Evolutionary conservation across 2,888 invertebrate species (phyloP).

Genomic region (Philereme vetulata): DNA sequence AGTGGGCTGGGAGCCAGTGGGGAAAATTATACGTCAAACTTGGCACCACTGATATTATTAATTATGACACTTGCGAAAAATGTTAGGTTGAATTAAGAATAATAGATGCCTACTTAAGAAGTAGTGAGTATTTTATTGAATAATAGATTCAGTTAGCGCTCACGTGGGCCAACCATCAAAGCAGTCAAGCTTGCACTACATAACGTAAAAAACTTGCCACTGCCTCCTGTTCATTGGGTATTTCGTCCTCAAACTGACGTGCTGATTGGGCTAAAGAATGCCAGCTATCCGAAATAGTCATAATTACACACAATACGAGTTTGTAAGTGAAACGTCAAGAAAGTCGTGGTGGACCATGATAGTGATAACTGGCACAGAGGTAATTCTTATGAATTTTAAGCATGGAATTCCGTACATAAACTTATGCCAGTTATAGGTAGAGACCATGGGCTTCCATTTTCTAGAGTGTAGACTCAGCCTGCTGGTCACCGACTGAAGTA

Average conservation of each 20-base stretch:
- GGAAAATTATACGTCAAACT: conserved; percentile 9
- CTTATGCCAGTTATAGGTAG: too few species aligned
- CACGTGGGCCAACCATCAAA: background rate
- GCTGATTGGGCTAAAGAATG: conserved; percentile 17
- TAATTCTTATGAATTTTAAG: background rate
- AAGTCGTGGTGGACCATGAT: conserved; percentile 10
- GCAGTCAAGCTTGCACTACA: conserved; percentile 2
- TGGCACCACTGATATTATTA: too few species aligned
- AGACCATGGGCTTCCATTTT: too few species aligned
- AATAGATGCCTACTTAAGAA: too few species aligned
- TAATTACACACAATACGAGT: conserved; percentile 15
- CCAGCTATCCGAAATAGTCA: conserved; percentile 23
- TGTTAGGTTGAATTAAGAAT: too few species aligned
- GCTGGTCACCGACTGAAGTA: too few species aligned
- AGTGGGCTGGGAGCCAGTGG: conserved; percentile 7
- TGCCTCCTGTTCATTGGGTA: conserved; percentile 6
- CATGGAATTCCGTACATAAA: too few species aligned
- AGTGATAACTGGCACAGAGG: conserved; percentile 2
- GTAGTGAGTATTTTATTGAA: too few species aligned
- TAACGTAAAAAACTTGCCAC: conserved; percentile 10
- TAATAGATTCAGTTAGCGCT: too few species aligned
- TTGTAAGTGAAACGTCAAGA: conserved; percentile 31
- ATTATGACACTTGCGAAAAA: too few species aligned
- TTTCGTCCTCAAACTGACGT: conserved; percentile 20
- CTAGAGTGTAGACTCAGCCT: too few species aligned